Percentiles rank a stretch among this genome's conserved stretches.
phyloP scores from a whole-genome alignment of 1,140 invertebrate genomes.

The Apis cerana region DNA sequence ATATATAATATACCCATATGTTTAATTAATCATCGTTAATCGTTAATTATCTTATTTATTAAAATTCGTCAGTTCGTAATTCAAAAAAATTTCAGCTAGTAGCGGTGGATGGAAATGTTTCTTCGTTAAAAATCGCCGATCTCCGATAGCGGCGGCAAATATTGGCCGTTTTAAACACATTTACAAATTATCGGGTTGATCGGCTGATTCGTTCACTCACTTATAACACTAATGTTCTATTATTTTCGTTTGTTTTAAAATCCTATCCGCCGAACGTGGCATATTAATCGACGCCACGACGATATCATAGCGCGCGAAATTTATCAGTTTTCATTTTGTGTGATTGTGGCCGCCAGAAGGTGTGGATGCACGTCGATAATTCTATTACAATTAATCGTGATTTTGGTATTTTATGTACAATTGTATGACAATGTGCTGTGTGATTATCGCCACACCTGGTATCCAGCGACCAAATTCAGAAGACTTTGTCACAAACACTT shows the following conservation, averaged over 20 bases:
- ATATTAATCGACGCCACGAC: conserved; percentile 28
- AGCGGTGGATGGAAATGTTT: conserved; percentile 78
- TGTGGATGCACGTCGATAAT: conserved; percentile 71
- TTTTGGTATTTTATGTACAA: conserved; percentile 75
- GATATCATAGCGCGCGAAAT: conserved; percentile 12
- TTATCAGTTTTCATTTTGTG: conserved; percentile 23
- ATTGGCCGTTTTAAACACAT: conserved; percentile 68
- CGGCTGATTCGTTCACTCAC: conserved; percentile 62
- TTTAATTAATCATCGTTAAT: conserved; percentile 71
- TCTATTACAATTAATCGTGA: conserved; percentile 76
- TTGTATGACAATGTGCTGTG: conserved; percentile 52
- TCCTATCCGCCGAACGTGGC: conserved; percentile 57
- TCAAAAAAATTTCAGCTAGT: conserved; percentile 66
- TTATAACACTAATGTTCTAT: conserved; percentile 65
- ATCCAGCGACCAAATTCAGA: conserved; percentile 70
- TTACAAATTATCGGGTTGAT: conserved; percentile 69
- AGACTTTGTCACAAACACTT: conserved; percentile 65
- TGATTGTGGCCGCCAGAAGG: conserved; percentile 47
- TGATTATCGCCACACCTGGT: conserved; percentile 66
- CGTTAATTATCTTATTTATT: conserved; percentile 71
- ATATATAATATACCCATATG: conserved; percentile 74
- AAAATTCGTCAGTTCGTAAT: conserved; percentile 70
- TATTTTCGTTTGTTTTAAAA: conserved; percentile 63
- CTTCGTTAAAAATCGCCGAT: conserved; percentile 67
- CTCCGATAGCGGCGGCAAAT: conserved; percentile 38